Base-by-base conservation (phyloP, 37 sponge, comb jelly and placozoan genomes). In the Lycopodina hypogea region DNA sequence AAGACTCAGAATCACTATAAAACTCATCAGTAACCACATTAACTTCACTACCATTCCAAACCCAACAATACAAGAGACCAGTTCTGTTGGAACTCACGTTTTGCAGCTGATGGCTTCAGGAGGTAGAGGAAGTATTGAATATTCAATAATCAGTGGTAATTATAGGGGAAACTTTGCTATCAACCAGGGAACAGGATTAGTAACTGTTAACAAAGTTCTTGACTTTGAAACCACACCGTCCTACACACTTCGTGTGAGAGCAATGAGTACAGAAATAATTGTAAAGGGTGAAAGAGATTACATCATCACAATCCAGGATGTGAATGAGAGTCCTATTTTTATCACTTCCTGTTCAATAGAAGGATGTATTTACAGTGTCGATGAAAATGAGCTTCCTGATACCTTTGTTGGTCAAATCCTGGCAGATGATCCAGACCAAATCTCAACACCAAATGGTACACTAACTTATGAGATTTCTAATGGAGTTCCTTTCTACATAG, bases 381-480 rank as follows among this genome's bases (percentile, higher is more conserved):
- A 3, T 1, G 94, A 93, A 33, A 75, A 78, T 23, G 35, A 26
- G 18, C 9, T 50, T 19, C n/a, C 65, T 3, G 28, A 21, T 22
- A 35, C 56, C 15, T 1, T 55, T 0, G 64, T 89, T 14, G 81
- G 73, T n/a, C 56, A 35, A 59, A 41, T 93, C 1, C 55, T 26
- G 23, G 90, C 87, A 11, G n/a, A 0, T 37, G 94, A 93, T 38
- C 76, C 73, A 32, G 94, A 93, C 50, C n/a, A 50, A 3, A 55
- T 68, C 32, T 38, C 78, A 12, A 2, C 48, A 2, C 71, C 77
- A 26, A 93, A 89, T 83, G 88, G 87, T n/a, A 42, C 41, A 30
- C 23, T 93, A 8, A 42, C 33, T 19, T 93, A 80, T 55, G 48
- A 56, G 35, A 28, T 18, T 4, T 3, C 61, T 48, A 32, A 34